Percentiles rank a stretch among this genome's conserved stretches.
Evolutionary conservation across 2,888 invertebrate genomes (phyloP).

Genomic region (Sinotaia quadrata): DNA sequence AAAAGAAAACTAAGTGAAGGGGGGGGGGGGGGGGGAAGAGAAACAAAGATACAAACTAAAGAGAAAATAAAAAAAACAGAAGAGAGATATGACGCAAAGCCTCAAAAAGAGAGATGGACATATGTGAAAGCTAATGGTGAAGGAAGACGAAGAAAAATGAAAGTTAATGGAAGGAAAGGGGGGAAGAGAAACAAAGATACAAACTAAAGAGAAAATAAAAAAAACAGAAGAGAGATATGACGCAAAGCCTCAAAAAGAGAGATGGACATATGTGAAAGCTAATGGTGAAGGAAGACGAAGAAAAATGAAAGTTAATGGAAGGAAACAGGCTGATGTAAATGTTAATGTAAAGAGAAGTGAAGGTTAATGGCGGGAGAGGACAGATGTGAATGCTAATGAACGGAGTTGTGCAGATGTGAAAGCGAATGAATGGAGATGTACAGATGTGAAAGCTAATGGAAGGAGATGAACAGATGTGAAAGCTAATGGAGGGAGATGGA

Average conservation of each 20-base stretch:
- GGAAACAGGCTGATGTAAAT: no score
- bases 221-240: background rate
- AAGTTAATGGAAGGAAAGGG: background rate
- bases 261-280: background rate
- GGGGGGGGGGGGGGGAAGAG: background rate
- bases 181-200: background rate
- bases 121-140: background rate
- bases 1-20: background rate
- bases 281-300: background rate
- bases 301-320: no score
- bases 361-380: no score
- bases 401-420: no score
- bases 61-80: slow-evolving; percentile 11
- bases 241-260: background rate
- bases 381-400: no score
- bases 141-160: background rate
- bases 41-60: background rate
- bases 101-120: slow-evolving; percentile 9
- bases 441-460: no score
- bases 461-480: no score
- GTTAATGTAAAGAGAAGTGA: no score
- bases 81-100: background rate
- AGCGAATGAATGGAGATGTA: no score
- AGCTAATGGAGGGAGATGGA: no score
- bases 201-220: slow-evolving; percentile 3